Evolutionary conservation across 2,888 invertebrate species (phyloP).

Genomic region (Drosophila mimica): DNA sequence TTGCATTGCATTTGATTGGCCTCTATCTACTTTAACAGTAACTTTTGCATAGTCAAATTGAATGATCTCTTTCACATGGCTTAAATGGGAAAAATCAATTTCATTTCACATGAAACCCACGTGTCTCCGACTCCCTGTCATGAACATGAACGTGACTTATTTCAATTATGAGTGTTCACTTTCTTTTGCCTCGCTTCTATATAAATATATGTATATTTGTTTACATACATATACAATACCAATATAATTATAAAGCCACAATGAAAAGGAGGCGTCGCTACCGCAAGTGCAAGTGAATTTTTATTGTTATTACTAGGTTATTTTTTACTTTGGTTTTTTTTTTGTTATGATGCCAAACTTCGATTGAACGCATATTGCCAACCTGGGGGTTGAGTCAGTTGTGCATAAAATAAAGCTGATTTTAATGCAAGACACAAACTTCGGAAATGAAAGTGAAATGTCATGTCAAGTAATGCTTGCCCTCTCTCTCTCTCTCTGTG

Average conservation of each 20-base stretch:
- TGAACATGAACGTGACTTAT: constrained; percentile 72
- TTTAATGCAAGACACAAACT: constrained; percentile 76
- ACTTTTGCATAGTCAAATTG: background rate
- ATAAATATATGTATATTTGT: constrained; percentile 8
- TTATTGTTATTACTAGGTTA: constrained; percentile 33
- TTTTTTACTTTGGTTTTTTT: background rate
- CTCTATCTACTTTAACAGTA: background rate
- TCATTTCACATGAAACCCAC: constrained; percentile 24
- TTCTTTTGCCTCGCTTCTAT: constrained; percentile 54
- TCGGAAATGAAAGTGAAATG: constrained; percentile 82
- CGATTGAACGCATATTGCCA: constrained; percentile 55
- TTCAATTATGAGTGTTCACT: constrained; percentile 57
- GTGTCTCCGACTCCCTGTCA: constrained; percentile 30
- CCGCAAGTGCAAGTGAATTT: constrained; percentile 47
- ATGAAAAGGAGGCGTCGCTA: constrained; percentile 22
- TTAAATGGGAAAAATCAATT: constrained; percentile 16
- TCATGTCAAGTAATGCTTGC: constrained; percentile 54
- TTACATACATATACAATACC: background rate
- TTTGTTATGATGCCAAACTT: constrained; percentile 12
- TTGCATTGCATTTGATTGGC: constrained; percentile 4
- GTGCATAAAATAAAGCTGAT: constrained; percentile 49
- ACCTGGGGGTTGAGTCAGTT: constrained; percentile 20
- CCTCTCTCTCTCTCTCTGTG: background rate
- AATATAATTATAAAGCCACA: constrained; percentile 3
- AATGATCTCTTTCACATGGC: background rate